A percentile compares a stretch with the other conserved stretches of the same genome.
These are phyloP conservation scores for Dicrurus megarhynchus DNA, from an alignment of 2,113 vertebrate genomes.

Conservation along the genomic window DNA sequence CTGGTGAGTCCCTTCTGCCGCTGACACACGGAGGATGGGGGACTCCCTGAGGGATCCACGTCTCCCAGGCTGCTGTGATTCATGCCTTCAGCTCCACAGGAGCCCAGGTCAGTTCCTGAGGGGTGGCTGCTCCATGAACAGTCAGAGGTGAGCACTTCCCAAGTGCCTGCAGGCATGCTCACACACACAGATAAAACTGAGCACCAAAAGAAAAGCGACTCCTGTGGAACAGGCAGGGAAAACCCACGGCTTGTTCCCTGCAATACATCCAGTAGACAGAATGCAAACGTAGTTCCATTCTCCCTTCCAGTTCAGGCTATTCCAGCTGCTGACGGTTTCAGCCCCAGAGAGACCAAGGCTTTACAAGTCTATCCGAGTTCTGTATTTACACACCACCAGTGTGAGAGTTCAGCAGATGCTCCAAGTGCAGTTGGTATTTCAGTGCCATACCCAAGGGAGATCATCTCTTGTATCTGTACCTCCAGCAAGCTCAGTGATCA, in stretches of 20 bases:
- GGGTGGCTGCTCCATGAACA: background rate
- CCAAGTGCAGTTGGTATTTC: background rate
- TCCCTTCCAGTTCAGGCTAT: background rate
- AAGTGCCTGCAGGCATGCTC: background rate
- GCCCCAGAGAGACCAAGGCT: background rate
- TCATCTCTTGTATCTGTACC: background rate
- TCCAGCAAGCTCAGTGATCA: background rate
- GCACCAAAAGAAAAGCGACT: background rate
- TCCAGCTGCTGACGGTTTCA: background rate
- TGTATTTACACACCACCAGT: background rate
- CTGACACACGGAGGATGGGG: background rate
- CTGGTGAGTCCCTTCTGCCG: background rate
- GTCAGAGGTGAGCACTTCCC: background rate
- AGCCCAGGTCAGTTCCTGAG: background rate
- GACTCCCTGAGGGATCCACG: background rate
- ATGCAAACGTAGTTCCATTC: background rate
- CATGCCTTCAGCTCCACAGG: background rate
- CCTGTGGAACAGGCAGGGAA: background rate
- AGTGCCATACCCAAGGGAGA: background rate
- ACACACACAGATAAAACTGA: background rate
- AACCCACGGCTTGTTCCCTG: background rate
- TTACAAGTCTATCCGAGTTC: accelerated
- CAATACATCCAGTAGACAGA: background rate
- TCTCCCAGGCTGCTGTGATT: background rate
- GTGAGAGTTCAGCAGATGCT: background rate